Evolutionary conservation across 2,113 vertebrate genomes (phyloP).

Genomic region (Saccopteryx bilineata): DNA sequence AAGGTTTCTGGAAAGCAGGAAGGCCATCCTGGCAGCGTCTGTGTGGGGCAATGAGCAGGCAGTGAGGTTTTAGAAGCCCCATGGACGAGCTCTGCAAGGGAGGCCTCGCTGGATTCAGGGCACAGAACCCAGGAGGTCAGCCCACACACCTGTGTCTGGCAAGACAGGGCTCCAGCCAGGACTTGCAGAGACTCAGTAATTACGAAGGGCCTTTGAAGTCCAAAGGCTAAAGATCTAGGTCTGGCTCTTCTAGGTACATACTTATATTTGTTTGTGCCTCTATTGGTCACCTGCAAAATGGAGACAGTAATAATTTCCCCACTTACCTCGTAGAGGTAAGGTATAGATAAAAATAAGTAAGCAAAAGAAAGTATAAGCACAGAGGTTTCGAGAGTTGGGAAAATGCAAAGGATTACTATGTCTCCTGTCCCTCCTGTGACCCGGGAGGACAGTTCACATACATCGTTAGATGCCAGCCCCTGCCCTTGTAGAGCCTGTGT

Average conservation of each 20-base stretch:
- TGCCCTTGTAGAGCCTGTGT: not conserved
- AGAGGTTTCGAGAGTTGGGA: not conserved
- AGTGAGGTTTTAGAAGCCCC: not conserved
- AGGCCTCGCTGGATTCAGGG: not conserved
- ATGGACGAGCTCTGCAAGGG: not conserved
- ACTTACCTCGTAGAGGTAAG: not conserved
- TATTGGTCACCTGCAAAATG: not conserved
- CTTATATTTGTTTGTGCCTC: not conserved
- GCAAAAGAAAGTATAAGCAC: not conserved
- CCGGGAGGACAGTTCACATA: not conserved
- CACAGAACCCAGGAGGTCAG: not conserved
- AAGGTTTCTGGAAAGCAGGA: slow-evolving; percentile 78
- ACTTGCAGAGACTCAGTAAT: not conserved
- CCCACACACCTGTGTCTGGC: not conserved
- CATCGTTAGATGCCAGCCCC: not conserved
- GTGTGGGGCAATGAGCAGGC: not conserved
- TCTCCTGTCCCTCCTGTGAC: not conserved
- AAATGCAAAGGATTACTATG: not conserved
- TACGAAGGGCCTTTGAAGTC: not conserved
- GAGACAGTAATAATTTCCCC: not conserved
- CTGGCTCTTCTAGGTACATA: slow-evolving; percentile 3
- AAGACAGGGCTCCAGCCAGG: not conserved
- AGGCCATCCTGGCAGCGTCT: slow-evolving; percentile 33
- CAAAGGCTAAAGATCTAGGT: not conserved
- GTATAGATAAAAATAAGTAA: not conserved